phyloP scores from a whole-genome alignment of 2,113 vertebrate genomes.

The Empidonax traillii region DNA sequence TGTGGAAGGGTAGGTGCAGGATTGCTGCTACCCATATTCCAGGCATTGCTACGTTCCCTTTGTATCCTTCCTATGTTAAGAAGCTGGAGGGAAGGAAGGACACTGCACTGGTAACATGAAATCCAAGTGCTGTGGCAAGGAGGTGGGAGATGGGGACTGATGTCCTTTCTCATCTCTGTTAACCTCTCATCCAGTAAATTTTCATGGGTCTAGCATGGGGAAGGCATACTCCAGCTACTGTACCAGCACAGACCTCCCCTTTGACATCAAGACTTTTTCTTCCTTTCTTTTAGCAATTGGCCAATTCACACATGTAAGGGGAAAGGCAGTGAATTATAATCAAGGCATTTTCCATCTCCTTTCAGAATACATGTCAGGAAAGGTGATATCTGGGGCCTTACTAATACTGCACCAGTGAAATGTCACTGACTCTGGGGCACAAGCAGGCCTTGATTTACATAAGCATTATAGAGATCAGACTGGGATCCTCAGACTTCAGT shows the following conservation, averaged over 20 bases:
- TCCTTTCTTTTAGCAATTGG: neutral
- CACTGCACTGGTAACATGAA: neutral
- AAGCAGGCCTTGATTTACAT: neutral
- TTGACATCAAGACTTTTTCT: neutral
- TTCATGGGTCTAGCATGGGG: neutral
- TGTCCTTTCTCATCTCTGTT: neutral
- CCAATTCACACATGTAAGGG: neutral
- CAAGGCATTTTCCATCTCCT: neutral
- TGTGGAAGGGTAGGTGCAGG: neutral
- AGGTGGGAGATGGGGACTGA: neutral
- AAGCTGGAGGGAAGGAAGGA: neutral
- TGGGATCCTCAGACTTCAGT: neutral
- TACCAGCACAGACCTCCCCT: neutral
- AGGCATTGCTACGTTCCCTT: neutral
- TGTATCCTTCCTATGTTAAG: neutral
- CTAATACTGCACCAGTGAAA: neutral
- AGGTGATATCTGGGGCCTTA: neutral
- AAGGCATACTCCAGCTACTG: neutral
- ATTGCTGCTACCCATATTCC: neutral
- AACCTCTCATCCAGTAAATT: neutral
- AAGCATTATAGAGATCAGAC: neutral
- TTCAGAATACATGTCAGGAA: neutral
- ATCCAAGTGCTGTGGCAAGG: neutral
- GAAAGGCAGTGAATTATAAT: neutral
- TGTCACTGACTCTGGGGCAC: neutral